Base-by-base conservation (phyloP, 2,888 invertebrate species). In the Synergus laeviventris region DNA sequence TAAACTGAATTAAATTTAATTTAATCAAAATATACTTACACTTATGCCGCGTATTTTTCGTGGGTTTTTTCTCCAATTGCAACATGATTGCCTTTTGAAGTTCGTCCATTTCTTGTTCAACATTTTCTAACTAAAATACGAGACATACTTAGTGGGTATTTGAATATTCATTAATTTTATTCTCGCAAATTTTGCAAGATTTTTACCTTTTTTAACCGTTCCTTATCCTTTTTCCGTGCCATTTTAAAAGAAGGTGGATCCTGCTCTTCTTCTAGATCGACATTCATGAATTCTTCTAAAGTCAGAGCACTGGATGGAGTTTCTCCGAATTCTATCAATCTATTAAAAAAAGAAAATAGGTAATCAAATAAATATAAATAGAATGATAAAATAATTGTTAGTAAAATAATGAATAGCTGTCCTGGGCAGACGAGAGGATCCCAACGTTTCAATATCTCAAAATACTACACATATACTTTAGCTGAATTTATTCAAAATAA, bases 241-340 rank as follows among this genome's bases (percentile, higher is more conserved):
- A 95, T 96, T 90, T 97, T 97, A 89, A 98, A 99, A 1, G 97
- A 96, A 0, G 99, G 99, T 11, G 99, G 98, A 91, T 99, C 99
- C 90, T 97, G 97, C 87, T 98, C 98, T 84, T 98, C 97, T 89
- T 99, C 98, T 83, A 99, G 92, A 89, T 99, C 99, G 0, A 99
- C 97, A 0, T 96, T 96, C 95, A 98, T 96, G 89, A 99, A 99
- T 92, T 99, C 99, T 84, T 99, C 98, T 38, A 99, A 92, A 0
- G 99, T 99, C 74, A 99, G 92, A 11, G 96, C 95, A 87, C 98
- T 97, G 14, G 98, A 98, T 0, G 99, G 98, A 0, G 99, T 99
- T 85, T 98, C 97, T 0, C 98, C 97, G 91, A 99, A 99, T 92
- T 99, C 99, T 39, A 96, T 93, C 56, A 99, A 92, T 78, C 97